Conservation (phyloP, 2,113 vertebrate genomes). For the Prinia subflava region DNA sequence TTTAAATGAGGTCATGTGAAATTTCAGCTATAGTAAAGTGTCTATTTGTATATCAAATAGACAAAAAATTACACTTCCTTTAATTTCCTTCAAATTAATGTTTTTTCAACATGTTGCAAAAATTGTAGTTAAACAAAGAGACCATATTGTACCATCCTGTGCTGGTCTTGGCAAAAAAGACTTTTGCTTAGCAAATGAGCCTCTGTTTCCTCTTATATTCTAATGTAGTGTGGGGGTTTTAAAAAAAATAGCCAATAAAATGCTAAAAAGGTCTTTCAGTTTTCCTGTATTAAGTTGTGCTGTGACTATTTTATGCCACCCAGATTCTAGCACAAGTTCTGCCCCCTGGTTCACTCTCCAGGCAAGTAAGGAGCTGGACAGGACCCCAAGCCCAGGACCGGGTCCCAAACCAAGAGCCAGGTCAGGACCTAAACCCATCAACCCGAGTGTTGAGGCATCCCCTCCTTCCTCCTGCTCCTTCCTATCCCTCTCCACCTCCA, state of each 20-base stretch:
- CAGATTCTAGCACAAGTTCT: neutral
- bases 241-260: neutral
- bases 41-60: neutral
- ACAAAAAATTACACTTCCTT: neutral
- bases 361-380: neutral
- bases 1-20: neutral
- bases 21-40: neutral
- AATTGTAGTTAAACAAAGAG: neutral
- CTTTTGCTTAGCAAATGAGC: neutral
- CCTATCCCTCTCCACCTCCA: neutral
- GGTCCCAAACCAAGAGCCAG: neutral
- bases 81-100: neutral
- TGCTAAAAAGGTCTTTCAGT: neutral
- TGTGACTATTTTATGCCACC: neutral
- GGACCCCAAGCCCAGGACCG: neutral
- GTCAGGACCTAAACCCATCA: neutral
- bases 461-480: neutral
- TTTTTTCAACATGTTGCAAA: neutral
- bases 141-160: neutral
- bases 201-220: neutral
- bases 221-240: accelerated
- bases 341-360: neutral
- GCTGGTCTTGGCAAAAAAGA: neutral
- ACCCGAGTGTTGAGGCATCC: accelerated
- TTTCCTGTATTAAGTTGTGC: neutral